Evolutionary conservation across 2,888 invertebrate genomes (phyloP).

Genomic region (Branchellion lobata): DNA sequence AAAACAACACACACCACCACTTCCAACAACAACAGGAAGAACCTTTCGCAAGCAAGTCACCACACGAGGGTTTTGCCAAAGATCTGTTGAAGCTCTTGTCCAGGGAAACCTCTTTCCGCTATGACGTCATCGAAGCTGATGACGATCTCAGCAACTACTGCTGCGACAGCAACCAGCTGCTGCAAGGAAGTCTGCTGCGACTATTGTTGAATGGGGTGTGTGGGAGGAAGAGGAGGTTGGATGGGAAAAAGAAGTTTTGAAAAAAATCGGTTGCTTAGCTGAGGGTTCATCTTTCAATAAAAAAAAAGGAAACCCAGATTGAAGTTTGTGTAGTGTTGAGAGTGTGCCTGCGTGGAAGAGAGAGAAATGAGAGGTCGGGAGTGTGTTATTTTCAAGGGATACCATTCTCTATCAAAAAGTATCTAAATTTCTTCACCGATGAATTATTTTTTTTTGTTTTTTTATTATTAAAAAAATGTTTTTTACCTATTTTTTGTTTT

Average conservation of each 20-base stretch:
- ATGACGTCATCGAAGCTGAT: slow-evolving; percentile 12
- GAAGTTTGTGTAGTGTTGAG: too few relatives aligned
- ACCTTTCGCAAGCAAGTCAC: neutral
- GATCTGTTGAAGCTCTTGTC: slow-evolving; percentile 34
- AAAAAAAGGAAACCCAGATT: neutral
- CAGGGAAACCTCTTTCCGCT: slow-evolving; percentile 24
- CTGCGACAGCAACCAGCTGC: neutral
- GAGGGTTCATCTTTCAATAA: neutral
- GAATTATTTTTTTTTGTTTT: too few relatives aligned
- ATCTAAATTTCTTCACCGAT: too few relatives aligned
- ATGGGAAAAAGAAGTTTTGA: neutral
- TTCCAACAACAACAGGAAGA: neutral
- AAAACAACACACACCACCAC: too few relatives aligned
- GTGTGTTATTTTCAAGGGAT: too few relatives aligned
- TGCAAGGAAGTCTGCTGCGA: neutral
- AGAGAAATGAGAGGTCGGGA: too few relatives aligned
- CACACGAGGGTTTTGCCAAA: slow-evolving; percentile 16
- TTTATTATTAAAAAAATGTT: too few relatives aligned
- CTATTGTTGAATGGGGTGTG: slow-evolving; percentile 23
- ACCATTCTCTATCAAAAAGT: too few relatives aligned
- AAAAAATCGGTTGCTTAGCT: neutral
- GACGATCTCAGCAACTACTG: slow-evolving; percentile 31
- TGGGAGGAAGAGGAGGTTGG: too few relatives aligned
- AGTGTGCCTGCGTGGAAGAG: too few relatives aligned
- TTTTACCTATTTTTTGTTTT: too few relatives aligned